Base-by-base conservation (phyloP, 1,140 invertebrate genomes). In the Frieseomelitta varia region DNA sequence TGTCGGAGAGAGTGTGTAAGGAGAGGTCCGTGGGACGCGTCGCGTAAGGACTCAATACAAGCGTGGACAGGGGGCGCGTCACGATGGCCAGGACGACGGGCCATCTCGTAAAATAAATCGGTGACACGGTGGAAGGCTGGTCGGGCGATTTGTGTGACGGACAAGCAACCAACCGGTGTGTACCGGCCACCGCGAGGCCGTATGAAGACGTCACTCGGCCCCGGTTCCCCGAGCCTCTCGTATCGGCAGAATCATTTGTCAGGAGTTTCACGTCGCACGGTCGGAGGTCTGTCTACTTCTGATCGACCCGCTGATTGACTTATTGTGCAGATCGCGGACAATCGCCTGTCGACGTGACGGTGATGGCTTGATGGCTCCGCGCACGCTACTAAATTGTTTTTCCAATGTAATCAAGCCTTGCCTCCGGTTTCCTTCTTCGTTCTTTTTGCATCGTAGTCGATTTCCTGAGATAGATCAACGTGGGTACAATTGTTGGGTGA, bases 71-170 rank as follows among this genome's bases (percentile, higher is more conserved):
- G 61, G 75, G 61, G 65, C 58, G 77, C 56, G 86, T 86, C 85
- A 90, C 91, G 67, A 21, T 24, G 71, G 86, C 89, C 87, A 89
- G 80, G 73, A 81, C 56, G 73, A 81, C 58, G 75, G 84, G 81
- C 71, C 83, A 75, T 80, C 91, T 91, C 91, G 89, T 92, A 89
- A 92, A 93, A 93, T 92, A 93, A 93, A 93, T 93, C 91, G 92
- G 91, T 92, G 92, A 93, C 92, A 93, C 92, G 88, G 86, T 90
- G 86, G 84, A 86, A 91, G 91, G 84, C 89, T 91, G 91, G 90
- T 92, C 71, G 89, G 88, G 86, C 90, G 91, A 92, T 92, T 92
- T 92, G 90, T 92, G 91, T 92, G 91, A 92, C 86, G 90, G 88
- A 91, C 90, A 91, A 81, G 71, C 68, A 21, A 58, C 55, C 71